Conservation (phyloP, 23 tunicate species). For the Aplidium turbinatum region DNA sequence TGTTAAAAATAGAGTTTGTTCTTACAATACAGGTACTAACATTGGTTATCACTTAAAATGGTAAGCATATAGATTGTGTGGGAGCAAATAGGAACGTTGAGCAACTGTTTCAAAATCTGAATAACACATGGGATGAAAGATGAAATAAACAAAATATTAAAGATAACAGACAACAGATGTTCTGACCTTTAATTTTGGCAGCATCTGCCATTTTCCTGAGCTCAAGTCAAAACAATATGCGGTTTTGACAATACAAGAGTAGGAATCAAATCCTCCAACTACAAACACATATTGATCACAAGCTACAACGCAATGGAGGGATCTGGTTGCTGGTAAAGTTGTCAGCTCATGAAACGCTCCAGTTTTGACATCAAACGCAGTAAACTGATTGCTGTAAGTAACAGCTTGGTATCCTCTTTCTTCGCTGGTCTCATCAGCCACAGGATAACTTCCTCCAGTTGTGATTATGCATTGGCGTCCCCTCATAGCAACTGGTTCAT, state of each 20-base stretch:
- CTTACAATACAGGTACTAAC: neutral
- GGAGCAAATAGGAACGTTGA: too few species aligned
- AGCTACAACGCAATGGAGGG: conserved; percentile 73
- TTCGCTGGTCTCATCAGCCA: conserved; percentile 82
- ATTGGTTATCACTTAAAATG: too few species aligned
- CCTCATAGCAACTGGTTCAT: conserved; percentile 60
- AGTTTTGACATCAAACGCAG: conserved; percentile 44
- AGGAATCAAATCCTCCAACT: conserved; percentile 91
- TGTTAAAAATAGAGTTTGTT: neutral
- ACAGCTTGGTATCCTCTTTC: conserved; percentile 78
- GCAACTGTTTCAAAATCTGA: too few species aligned
- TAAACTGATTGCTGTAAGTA: conserved; percentile 56
- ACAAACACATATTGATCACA: conserved; percentile 79
- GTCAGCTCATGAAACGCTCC: conserved; percentile 60
- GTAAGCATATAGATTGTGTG: too few species aligned
- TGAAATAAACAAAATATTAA: too few species aligned
- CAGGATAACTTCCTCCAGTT: conserved; percentile 70
- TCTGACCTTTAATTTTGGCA: conserved; percentile 80
- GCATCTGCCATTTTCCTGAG: conserved; percentile 53
- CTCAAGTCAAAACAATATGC: conserved; percentile 82
- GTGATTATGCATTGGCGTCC: conserved; percentile 55
- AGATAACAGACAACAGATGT: too few species aligned
- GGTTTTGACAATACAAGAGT: conserved; percentile 76
- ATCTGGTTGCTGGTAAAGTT: conserved; percentile 60
- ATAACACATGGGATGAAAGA: too few species aligned